phyloP scores from a whole-genome alignment of 2,888 invertebrate species.

The Harmothoe impar region DNA sequence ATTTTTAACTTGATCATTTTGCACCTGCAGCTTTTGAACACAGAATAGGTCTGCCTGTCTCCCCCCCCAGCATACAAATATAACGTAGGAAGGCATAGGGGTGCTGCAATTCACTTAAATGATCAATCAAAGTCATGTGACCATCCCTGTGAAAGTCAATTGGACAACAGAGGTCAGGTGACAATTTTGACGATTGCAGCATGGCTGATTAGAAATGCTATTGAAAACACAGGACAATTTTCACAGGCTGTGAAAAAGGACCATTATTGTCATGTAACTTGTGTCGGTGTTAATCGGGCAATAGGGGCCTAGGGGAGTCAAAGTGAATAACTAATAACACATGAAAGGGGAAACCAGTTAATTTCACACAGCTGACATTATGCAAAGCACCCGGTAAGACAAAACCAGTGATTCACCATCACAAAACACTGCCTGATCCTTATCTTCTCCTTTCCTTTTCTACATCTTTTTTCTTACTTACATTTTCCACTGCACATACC shows the following conservation, averaged over 20 bases:
- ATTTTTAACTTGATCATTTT: neutral
- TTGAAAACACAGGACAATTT: neutral
- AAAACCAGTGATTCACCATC: no score
- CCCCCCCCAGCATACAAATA: neutral
- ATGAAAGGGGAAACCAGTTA: no score
- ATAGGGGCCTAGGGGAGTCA: neutral
- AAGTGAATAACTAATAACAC: no score
- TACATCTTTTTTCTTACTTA: no score
- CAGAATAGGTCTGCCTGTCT: neutral
- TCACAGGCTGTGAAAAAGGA: neutral
- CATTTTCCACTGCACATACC: no score
- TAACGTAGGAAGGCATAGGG: neutral
- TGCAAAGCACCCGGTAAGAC: no score
- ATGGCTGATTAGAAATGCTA: slow-evolving; percentile 19
- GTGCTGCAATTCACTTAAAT: neutral
- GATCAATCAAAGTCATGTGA: neutral
- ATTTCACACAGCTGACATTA: no score
- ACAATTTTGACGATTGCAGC: neutral
- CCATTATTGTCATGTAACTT: neutral
- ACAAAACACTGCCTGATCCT: no score
- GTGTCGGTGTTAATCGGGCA: neutral
- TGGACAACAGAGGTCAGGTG: neutral
- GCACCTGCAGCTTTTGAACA: neutral
- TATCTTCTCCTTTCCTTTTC: no score
- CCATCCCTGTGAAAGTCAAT: neutral